Evolutionary conservation across 2,113 vertebrate genomes (phyloP), one percentile per base, ranked within the genome.

Genomic region (Platichthys stellatus): DNA sequence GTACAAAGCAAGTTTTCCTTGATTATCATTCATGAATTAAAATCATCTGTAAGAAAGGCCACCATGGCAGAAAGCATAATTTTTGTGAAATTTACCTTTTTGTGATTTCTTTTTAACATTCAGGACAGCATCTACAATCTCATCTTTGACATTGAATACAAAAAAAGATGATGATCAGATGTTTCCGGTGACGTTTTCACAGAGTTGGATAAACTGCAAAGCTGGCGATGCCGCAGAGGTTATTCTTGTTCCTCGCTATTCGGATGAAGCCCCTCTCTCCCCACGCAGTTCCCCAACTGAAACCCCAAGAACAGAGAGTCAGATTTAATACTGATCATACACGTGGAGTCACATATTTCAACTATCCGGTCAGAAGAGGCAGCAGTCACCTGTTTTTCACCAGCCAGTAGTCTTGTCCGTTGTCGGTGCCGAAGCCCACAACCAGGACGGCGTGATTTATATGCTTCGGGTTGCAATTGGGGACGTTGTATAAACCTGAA

Each of bases 251-350:
- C 72, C 91, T 90, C 38, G 90, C 89, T 5, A 95, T 86, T n/a
- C 90, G 86, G 11, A 95, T 81, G 80, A 89, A 95, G 2, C 94
- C 94, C 15, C 74, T 59, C 68, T 94, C 93, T 72, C 95, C 95
- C 93, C 93, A 95, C 0, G 4, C 54, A 0, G 81, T 62, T 54
- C 95, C 94, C 94, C 93, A 95, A 57, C 95, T 95, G 82, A 17
- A 89, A 85, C 63, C 40, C 84, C 31, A 81, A 31, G 18, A 78
- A 45, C 67, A 59, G 11, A 59, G 11, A 11, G 2, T 51, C 15
- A 38, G 2, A 45, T 43, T n/a, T 13, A 31, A 62, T 20, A 26
- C 61, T 24, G 18, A 15, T 20, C 18, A 20, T n/a, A 51, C 8
- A 63, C 6, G 5, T 21, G 4, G 20, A 38, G 20, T 12, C 60